A percentile compares a stretch with the other conserved stretches of the same genome.
Evolutionary conservation across 1,140 invertebrate species (phyloP).

Genomic region (Scaptomyza hsui): DNA sequence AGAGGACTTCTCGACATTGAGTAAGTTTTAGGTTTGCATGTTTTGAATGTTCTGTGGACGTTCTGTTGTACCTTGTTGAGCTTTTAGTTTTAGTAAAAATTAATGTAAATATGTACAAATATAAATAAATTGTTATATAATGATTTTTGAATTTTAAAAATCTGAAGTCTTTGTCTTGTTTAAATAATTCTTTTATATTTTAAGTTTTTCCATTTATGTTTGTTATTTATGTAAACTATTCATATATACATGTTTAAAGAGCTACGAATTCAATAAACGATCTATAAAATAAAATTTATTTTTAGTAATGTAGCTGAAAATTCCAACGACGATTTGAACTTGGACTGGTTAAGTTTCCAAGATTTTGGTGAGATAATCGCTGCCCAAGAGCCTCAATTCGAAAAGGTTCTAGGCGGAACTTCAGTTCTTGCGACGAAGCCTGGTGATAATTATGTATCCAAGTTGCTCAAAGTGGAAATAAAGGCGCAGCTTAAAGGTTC

Average conservation of each 20-base stretch:
- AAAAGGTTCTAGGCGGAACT: slow-evolving; percentile 35
- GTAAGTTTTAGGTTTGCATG: not conserved
- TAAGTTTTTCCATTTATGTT: no score
- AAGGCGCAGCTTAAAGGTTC: slow-evolving; percentile 41
- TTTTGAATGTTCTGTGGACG: slow-evolving; percentile 3
- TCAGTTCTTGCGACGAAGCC: slow-evolving; percentile 46
- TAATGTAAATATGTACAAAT: not conserved
- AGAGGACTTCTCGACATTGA: slow-evolving; percentile 50
- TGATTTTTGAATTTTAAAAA: no score
- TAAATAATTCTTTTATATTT: no score
- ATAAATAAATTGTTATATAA: not conserved
- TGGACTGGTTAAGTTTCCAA: slow-evolving; percentile 38
- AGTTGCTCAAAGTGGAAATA: slow-evolving; percentile 38
- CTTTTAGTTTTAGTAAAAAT: not conserved
- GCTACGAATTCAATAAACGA: no score
- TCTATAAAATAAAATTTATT: not conserved
- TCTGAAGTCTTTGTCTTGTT: no score
- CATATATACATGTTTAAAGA: no score
- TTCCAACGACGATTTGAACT: not conserved
- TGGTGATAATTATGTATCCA: slow-evolving; percentile 46
- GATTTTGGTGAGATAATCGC: slow-evolving; percentile 44
- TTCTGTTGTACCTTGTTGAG: not conserved
- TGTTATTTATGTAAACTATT: no score
- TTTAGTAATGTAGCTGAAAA: not conserved
- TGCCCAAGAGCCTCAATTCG: slow-evolving; percentile 38